A percentile compares a stretch with the other conserved stretches of the same genome.
Conservation (phyloP, 2,113 vertebrate genomes). For the Sebastes schlegelii region DNA sequence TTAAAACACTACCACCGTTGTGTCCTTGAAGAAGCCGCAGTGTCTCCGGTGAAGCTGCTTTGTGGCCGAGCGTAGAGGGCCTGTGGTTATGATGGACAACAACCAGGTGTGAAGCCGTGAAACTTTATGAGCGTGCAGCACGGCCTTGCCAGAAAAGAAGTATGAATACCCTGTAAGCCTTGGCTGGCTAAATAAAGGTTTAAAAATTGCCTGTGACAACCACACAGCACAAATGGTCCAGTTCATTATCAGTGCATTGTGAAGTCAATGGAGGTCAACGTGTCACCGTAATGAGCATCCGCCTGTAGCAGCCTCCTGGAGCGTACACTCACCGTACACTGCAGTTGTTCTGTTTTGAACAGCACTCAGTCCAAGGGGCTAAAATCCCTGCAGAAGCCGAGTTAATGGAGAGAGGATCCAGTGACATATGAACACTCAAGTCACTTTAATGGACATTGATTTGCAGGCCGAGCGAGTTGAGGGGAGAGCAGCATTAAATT, state of each 20-base stretch:
- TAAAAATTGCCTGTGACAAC: conserved; percentile 41
- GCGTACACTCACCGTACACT: conserved; percentile 15
- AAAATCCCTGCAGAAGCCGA: conserved; percentile 39
- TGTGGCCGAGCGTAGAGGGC: not conserved
- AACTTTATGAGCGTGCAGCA: conserved; percentile 45
- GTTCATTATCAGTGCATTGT: conserved; percentile 54
- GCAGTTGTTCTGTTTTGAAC: conserved; percentile 36
- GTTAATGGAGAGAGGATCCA: conserved; percentile 61
- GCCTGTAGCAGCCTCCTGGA: conserved; percentile 62
- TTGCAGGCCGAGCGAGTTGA: conserved; percentile 60
- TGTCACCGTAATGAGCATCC: conserved; percentile 68
- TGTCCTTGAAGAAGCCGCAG: conserved; percentile 45
- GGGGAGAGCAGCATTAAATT: conserved; percentile 60
- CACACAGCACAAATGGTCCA: conserved; percentile 34
- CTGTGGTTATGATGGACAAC: conserved; percentile 21
- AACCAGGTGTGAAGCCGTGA: conserved; percentile 58
- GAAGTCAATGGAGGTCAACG: conserved; percentile 57
- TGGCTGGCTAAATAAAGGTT: conserved; percentile 49
- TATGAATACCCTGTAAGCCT: conserved; percentile 23
- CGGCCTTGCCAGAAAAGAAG: conserved; percentile 16
- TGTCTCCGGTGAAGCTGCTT: conserved; percentile 12
- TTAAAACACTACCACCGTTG: conserved; percentile 5
- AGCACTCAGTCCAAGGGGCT: conserved; percentile 10
- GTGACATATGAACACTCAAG: conserved; percentile 60
- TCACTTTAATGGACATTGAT: conserved; percentile 80